Evolutionary conservation across 2,888 invertebrate species (phyloP).

Genomic region (Gari tellinella): DNA sequence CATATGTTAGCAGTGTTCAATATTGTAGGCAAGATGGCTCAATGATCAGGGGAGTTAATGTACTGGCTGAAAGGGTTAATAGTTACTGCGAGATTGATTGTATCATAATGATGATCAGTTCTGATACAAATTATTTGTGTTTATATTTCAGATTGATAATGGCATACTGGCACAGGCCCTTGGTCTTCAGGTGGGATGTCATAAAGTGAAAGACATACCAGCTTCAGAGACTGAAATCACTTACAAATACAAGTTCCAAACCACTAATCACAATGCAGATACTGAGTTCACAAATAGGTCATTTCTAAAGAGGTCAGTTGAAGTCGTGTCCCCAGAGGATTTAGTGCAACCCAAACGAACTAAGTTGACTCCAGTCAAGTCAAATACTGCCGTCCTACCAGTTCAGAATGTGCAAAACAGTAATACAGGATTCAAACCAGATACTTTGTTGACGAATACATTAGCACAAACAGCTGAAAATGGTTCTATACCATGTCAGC

Average conservation of each 20-base stretch:
- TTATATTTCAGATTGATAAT: slow-evolving; percentile 71
- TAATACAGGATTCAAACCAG: no score
- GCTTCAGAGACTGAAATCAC: slow-evolving; percentile 59
- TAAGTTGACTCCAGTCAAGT: no score
- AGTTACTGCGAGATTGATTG: no score
- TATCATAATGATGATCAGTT: not conserved
- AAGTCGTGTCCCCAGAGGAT: slow-evolving; percentile 64
- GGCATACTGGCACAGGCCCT: slow-evolving; percentile 67
- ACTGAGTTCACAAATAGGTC: slow-evolving; percentile 44
- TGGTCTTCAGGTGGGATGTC: slow-evolving; percentile 69
- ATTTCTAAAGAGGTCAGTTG: slow-evolving; percentile 63
- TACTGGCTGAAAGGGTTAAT: no score
- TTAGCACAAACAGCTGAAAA: no score
- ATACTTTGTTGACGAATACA: no score
- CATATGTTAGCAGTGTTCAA: no score
- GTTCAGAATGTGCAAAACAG: no score
- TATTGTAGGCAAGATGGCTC: no score
- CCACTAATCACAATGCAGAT: slow-evolving; percentile 49
- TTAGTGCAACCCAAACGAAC: slow-evolving; percentile 43
- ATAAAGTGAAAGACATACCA: slow-evolving; percentile 74
- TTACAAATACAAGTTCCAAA: slow-evolving; percentile 66
- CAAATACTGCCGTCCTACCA: no score
- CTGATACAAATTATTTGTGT: not conserved
- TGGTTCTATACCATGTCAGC: no score
- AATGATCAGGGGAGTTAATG: no score